A percentile compares a stretch with the other conserved stretches of the same genome.
These are phyloP conservation scores for Apteryx owenii DNA, from an alignment of 2,113 vertebrate genomes.

Conservation along the genomic window DNA sequence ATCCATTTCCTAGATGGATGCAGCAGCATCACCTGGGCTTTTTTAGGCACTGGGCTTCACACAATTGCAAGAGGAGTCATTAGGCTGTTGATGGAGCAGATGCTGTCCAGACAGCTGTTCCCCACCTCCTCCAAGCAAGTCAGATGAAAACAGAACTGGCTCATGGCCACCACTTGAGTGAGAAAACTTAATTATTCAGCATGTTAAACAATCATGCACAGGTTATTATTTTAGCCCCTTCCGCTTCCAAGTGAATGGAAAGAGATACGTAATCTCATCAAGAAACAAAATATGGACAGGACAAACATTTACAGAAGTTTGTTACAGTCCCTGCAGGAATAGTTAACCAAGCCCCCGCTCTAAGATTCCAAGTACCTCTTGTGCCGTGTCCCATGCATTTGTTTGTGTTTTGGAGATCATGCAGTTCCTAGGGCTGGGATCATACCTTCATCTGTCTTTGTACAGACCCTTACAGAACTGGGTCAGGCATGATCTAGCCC, in stretches of 20 bases:
- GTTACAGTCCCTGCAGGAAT: background rate
- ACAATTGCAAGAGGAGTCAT: background rate
- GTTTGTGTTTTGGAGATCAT: background rate
- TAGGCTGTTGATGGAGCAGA: background rate
- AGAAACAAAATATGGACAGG: background rate
- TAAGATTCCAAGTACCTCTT: background rate
- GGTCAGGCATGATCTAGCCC: background rate
- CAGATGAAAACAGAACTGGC: background rate
- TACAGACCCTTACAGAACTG: background rate
- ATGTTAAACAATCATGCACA: background rate
- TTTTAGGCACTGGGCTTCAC: background rate
- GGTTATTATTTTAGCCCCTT: background rate
- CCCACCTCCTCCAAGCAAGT: background rate
- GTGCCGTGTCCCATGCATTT: background rate
- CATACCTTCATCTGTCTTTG: background rate
- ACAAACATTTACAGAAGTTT: background rate
- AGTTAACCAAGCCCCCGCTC: background rate
- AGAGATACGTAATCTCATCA: background rate
- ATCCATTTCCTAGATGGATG: background rate
- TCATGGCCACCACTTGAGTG: background rate
- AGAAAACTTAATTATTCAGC: background rate
- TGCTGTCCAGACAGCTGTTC: background rate
- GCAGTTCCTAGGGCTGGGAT: background rate
- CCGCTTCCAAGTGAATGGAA: background rate
- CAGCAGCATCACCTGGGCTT: background rate